Base-by-base conservation (phyloP, 2,888 invertebrate genomes). In the Graphium colonna region DNA sequence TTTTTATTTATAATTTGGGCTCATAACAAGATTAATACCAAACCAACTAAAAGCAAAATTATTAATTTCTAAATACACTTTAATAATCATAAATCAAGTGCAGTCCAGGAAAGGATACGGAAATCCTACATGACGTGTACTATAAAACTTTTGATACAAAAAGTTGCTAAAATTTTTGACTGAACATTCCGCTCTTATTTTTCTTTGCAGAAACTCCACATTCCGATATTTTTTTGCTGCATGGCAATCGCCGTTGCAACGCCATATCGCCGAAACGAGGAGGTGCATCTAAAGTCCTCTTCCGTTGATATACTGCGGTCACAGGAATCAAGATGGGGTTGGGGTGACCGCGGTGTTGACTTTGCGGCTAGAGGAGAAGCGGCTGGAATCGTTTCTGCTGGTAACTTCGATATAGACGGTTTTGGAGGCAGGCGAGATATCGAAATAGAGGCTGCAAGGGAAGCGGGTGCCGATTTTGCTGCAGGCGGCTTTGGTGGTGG, bases 321-420 rank as follows among this genome's bases (percentile, higher is more conserved):
- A 39, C 38, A 41, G 59, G 62, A 17, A 52, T 42, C 12, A 55
- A 59, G 15, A 55, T 53, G 44, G 58, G 65, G 33, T 62, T 65
- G 1, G 49, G 58, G 9, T 62, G 56, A 36, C 40, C 51, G 33
- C 8, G 55, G 51, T 41, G 33, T 15, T 51, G 52, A 5, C 46
- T 55, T 8, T 18, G 51, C 10, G 57, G 58, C 9, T 46, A 45
- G 33, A 58, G 62, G 17, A 17, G 45, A 18, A 42, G 53, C 18
- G 18, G 44, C 12, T 39, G 49, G 36, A 12, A 5, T 12, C 4
- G 36, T 12, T 13, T n/a, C 36, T 2, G 36, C 36, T 2, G 36
- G n/a, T 7, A 10, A 10, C n/a, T 33, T 33, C 9, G n/a, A 10
- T 33, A 10, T 10, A 7, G 33, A 33, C 9, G 33, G 33, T 10